Conservation (phyloP, 2,888 invertebrate species). For the Acanthosepion lycidas region DNA sequence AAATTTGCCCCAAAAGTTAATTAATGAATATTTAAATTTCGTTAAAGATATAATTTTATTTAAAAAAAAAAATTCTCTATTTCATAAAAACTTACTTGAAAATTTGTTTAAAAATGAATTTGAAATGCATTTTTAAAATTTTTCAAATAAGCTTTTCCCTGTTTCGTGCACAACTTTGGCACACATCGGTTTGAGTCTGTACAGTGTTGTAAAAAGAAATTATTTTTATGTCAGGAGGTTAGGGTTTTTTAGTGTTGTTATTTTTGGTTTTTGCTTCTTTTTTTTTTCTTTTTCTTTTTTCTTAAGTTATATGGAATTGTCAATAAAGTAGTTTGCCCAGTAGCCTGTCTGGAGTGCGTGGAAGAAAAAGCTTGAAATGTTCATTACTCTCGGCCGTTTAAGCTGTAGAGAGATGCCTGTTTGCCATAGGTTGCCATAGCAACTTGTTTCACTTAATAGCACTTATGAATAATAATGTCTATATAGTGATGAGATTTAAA, state of each 20-base stretch:
- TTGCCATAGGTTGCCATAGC: background rate
- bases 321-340: constrained; percentile 34
- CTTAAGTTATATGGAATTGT: background rate
- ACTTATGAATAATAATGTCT: background rate
- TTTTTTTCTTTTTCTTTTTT: too few relatives aligned
- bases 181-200: background rate
- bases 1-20: too few relatives aligned
- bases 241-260: background rate
- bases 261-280: too few relatives aligned
- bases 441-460: background rate
- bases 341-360: background rate
- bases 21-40: too few relatives aligned
- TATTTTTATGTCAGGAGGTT: background rate
- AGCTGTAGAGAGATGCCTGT: constrained; percentile 24
- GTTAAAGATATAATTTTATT: too few relatives aligned
- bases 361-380: constrained; percentile 23
- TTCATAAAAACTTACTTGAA: too few relatives aligned
- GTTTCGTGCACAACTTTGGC: background rate
- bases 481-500: too few relatives aligned
- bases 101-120: too few relatives aligned
- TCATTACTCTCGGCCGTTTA: background rate
- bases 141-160: background rate
- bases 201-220: too few relatives aligned
- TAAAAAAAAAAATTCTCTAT: too few relatives aligned
- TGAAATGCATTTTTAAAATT: background rate